A percentile compares a stretch with the other conserved stretches of the same genome.
Evolutionary conservation across 1,140 invertebrate genomes (phyloP).

Genomic region (Leptestheria dahalacensis): DNA sequence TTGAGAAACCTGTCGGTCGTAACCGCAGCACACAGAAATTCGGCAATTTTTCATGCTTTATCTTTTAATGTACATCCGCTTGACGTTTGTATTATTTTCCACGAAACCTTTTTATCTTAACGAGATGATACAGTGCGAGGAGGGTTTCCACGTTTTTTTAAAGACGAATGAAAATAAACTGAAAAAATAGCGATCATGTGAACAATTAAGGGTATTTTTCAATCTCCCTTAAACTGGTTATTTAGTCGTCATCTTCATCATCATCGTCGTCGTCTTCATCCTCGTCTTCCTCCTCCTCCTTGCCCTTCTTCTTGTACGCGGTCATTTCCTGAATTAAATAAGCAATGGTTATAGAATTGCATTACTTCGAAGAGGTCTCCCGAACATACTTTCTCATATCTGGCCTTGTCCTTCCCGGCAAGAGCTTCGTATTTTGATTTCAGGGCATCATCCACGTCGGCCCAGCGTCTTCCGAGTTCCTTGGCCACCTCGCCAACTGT

Average conservation of each 20-base stretch:
- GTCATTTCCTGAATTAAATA: constrained; percentile 48
- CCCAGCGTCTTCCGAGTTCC: constrained; percentile 91
- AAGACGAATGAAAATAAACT: no score
- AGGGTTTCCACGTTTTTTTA: no score
- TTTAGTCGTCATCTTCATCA: constrained; percentile 13
- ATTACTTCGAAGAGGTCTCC: neutral
- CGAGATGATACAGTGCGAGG: no score
- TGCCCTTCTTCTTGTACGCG: constrained; percentile 59
- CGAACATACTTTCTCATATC: constrained; percentile 70
- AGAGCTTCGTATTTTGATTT: constrained; percentile 83
- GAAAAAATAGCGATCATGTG: no score
- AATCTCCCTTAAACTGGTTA: no score
- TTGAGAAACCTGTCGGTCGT: no score
- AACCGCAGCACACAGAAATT: no score
- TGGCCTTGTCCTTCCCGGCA: constrained; percentile 83
- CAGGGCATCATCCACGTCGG: constrained; percentile 59
- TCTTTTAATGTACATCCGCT: no score
- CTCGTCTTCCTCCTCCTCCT: constrained; percentile 31
- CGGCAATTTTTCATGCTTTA: no score
- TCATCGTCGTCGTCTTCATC: constrained; percentile 18
- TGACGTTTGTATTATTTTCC: no score
- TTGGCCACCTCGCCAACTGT: constrained; percentile 96
- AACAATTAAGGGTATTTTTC: no score
- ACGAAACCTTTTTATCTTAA: no score
- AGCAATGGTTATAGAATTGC: neutral